A percentile compares a stretch with the other conserved stretches of the same genome.
These are phyloP conservation scores for Sebastes trivittatus DNA, from an alignment of 2,797 vertebrate species.

Conservation along the genomic window DNA sequence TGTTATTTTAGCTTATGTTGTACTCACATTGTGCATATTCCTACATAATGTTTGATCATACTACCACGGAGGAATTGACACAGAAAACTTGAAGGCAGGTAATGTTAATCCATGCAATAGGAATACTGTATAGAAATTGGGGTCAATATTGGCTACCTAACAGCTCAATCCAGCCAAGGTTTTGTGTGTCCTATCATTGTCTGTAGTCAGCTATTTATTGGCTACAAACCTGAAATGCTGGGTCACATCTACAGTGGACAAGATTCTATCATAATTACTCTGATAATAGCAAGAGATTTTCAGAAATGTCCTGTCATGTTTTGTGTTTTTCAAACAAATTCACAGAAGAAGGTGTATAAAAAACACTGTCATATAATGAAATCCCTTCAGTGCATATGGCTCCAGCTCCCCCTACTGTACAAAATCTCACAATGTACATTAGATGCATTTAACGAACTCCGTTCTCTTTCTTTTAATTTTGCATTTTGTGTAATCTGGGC, in stretches of 20 bases:
- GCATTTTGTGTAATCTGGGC: not conserved
- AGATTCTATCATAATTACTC: not conserved
- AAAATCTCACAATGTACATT: not conserved
- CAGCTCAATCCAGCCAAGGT: too few species aligned
- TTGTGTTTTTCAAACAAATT: not conserved
- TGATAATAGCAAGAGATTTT: not conserved
- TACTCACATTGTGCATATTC: not conserved
- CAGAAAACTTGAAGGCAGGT: not conserved
- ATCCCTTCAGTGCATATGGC: not conserved
- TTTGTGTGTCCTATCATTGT: not conserved
- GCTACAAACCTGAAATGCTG: not conserved
- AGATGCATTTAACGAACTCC: not conserved
- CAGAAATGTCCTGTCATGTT: not conserved
- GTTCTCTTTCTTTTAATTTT: not conserved
- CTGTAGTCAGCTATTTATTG: not conserved
- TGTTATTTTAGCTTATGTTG: not conserved
- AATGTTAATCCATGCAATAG: too few species aligned
- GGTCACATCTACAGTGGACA: not conserved
- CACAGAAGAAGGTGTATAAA: not conserved
- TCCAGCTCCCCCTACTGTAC: slow-evolving; percentile 39
- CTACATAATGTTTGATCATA: not conserved
- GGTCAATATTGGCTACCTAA: not conserved
- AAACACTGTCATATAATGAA: not conserved
- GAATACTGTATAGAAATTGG: not conserved
- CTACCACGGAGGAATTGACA: not conserved